phyloP scores from a whole-genome alignment of 2,888 invertebrate species.

The Charanyca ferruginea region DNA sequence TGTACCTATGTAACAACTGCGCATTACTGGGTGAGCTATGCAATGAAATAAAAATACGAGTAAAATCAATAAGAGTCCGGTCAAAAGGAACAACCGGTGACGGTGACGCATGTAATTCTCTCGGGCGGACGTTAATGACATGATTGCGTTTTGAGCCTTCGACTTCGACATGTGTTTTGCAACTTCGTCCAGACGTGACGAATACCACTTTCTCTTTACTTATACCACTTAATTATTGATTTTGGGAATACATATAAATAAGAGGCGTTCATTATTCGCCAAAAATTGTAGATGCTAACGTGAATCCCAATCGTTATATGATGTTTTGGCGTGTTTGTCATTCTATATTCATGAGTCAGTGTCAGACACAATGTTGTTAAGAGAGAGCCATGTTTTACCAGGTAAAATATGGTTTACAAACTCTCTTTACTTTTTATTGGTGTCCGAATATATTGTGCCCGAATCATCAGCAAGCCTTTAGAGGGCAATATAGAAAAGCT shows the following conservation, averaged over 20 bases:
- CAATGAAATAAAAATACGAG: slow-evolving; percentile 61
- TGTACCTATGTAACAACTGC: slow-evolving; percentile 47
- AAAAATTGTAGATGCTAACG: slow-evolving; percentile 24
- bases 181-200: slow-evolving; percentile 65
- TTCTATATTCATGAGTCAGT: slow-evolving; percentile 44
- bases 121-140: slow-evolving; percentile 67
- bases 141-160: slow-evolving; percentile 71
- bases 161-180: slow-evolving; percentile 70
- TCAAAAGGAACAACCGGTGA: slow-evolving; percentile 55
- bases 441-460: no score
- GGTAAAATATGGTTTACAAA: no score
- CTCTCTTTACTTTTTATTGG: no score
- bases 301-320: slow-evolving; percentile 44
- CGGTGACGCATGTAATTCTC: slow-evolving; percentile 64
- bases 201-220: slow-evolving; percentile 69
- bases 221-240: slow-evolving; percentile 46
- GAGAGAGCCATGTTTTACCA: slow-evolving; percentile 32
- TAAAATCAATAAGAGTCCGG: slow-evolving; percentile 61
- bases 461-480: no score
- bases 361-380: slow-evolving; percentile 43
- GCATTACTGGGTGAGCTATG: slow-evolving; percentile 52
- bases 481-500: no score
- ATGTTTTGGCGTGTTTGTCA: slow-evolving; percentile 53
- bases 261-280: slow-evolving; percentile 13
- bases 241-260: slow-evolving; percentile 27